phyloP scores from a whole-genome alignment of 1,140 invertebrate genomes.

The Stenopsyche tienmushanensis region DNA sequence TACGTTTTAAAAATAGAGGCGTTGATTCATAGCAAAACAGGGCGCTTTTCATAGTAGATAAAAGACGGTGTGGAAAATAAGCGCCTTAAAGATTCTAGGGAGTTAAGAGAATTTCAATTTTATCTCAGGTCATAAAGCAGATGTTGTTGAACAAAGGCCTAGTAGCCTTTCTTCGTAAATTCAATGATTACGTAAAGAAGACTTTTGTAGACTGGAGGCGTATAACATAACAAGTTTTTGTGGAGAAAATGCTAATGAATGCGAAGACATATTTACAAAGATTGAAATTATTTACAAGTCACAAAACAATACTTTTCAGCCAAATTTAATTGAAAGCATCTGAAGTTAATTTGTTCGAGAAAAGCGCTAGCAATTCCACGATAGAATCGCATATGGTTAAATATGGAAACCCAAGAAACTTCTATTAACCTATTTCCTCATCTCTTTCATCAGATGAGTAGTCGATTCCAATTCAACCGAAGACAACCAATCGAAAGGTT shows the following conservation, averaged over 20 bases:
- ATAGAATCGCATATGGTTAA: too few relatives aligned
- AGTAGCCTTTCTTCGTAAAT: constrained; percentile 26
- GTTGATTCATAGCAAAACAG: not conserved
- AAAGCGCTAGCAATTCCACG: too few relatives aligned
- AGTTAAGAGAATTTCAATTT: constrained; percentile 19
- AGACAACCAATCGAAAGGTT: too few relatives aligned
- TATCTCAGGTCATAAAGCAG: constrained; percentile 21
- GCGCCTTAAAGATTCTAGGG: not conserved
- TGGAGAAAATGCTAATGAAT: constrained; percentile 3
- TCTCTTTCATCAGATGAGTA: too few relatives aligned
- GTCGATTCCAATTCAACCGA: too few relatives aligned
- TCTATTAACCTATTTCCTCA: too few relatives aligned
- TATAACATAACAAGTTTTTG: constrained; percentile 21
- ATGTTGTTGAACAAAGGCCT: constrained; percentile 25
- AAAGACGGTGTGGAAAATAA: not conserved
- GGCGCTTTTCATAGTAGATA: not conserved
- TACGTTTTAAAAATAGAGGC: not conserved
- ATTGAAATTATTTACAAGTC: too few relatives aligned
- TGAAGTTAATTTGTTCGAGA: not conserved
- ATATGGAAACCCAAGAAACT: too few relatives aligned
- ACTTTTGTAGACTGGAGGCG: not conserved
- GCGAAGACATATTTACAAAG: too few relatives aligned
- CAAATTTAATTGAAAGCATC: not conserved
- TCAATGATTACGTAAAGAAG: constrained; percentile 39
- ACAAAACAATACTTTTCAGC: too few relatives aligned